Evolutionary conservation across 2,113 vertebrate species (phyloP), one percentile per base, ranked within the genome.

Genomic region (Myrmecophaga tridactyla): DNA sequence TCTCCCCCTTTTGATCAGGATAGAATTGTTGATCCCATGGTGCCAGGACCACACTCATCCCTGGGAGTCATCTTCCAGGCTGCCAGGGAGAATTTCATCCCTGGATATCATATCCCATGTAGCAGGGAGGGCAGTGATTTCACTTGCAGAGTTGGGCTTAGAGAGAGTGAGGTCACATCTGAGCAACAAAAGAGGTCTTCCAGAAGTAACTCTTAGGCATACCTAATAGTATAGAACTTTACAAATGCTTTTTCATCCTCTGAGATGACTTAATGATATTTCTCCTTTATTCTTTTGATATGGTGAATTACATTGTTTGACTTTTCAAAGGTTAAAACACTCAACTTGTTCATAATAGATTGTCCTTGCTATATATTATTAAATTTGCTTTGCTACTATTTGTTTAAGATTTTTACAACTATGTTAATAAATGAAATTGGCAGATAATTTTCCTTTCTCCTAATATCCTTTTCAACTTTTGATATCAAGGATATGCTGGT

Each of bases 321-420:
- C 92, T 88, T 84, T 41, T 39, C n/a, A 58, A 36, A 62, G 34
- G 60, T 76, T n/a, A 90, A 81, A 82, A 76, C 29, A 86, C 48
- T 31, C 73, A 80, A 67, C 27, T 90, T 67, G 34, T 78, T 80
- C 65, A 65, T 73, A 51, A 48, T 53, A 34, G 85, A 77, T 53
- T 88, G 39, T 90, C 41, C n/a, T 94, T 78, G 53, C 23, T 85
- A 70, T 78, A 72, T 70, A 21, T 29, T 56, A 4, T 56, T 87
- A 53, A 94, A 65, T 83, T 87, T 70, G 43, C 62, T 91, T 93
- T 77, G 51, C 77, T 94, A 91, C 63, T 81, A 87, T 70, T 58
- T 83, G 36, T 62, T 69, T 84, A 70, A 73, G 43, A 70, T 34
- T 95, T 75, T 89, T 25, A 41, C 36, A 41, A 41, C 21, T 41